A percentile compares a stretch with the other conserved stretches of the same genome.
Evolutionary conservation across 2,888 invertebrate species (phyloP).

Genomic region (Leptarthrus brevirostris): DNA sequence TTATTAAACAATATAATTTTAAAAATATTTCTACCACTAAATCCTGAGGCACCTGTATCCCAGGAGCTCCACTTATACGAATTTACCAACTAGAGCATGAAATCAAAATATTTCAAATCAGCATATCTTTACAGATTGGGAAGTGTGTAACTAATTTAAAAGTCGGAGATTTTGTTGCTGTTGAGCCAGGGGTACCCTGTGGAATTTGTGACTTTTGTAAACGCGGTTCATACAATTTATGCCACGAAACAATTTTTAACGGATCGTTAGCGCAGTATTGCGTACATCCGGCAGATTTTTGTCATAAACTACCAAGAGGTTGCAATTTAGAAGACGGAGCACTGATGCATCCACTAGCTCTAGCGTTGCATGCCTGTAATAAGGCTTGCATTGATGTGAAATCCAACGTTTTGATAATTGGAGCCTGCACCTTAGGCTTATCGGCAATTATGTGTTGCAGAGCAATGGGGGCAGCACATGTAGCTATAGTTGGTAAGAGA

Average conservation of each 20-base stretch:
- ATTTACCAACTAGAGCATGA: too few relatives aligned
- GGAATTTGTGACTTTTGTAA: conserved; percentile 86
- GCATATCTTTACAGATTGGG: conserved; percentile 69
- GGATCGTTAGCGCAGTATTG: conserved; percentile 60
- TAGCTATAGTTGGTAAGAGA: conserved; percentile 58
- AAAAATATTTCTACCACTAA: too few relatives aligned
- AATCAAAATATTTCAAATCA: too few relatives aligned
- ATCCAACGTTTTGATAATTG: conserved; percentile 61
- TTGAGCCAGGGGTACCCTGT: conserved; percentile 93
- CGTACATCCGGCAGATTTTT: conserved; percentile 61
- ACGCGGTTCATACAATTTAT: conserved; percentile 61
- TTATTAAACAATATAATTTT: too few relatives aligned
- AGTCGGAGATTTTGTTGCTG: conserved; percentile 88
- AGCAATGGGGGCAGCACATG: conserved; percentile 60
- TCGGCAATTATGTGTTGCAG: conserved; percentile 60
- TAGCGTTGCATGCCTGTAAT: conserved; percentile 61
- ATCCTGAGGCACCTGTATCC: too few relatives aligned
- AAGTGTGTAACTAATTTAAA: conserved; percentile 73
- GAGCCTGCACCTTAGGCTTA: conserved; percentile 60
- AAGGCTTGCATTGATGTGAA: conserved; percentile 59
- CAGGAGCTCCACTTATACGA: too few relatives aligned
- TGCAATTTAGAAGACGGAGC: conserved; percentile 60
- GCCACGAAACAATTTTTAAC: conserved; percentile 58
- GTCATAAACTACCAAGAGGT: conserved; percentile 59
- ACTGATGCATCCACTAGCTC: conserved; percentile 59